Conservation (phyloP, 2,888 invertebrate species). For the Drosophila hawaiiensis region DNA sequence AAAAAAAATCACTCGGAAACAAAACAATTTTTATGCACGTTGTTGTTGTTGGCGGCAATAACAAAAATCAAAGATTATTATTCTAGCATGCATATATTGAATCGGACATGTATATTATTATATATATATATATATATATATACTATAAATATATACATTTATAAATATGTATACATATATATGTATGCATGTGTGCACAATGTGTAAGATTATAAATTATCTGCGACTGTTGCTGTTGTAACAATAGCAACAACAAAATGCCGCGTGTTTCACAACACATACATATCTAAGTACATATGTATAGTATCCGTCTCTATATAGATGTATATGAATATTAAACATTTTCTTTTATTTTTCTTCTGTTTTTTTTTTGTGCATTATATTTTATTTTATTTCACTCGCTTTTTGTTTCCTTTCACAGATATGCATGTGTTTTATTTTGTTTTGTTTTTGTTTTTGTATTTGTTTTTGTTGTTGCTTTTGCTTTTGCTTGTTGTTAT, state of each 20-base stretch:
- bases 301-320: slow-evolving; percentile 9
- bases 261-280: slow-evolving; percentile 64
- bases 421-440: slow-evolving; percentile 47
- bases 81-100: slow-evolving; percentile 3
- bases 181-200: slow-evolving; percentile 19
- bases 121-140: not conserved
- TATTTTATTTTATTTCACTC: slow-evolving; percentile 45
- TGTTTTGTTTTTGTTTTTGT: slow-evolving; percentile 27
- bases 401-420: slow-evolving; percentile 66
- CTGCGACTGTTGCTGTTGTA: slow-evolving; percentile 67
- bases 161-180: slow-evolving; percentile 11
- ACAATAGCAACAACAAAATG: slow-evolving; percentile 48
- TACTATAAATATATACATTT: not conserved
- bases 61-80: slow-evolving; percentile 27
- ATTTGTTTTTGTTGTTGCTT: slow-evolving; percentile 34
- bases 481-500: slow-evolving; percentile 15
- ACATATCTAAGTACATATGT: slow-evolving; percentile 8
- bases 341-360: slow-evolving; percentile 7
- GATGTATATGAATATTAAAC: slow-evolving; percentile 35
- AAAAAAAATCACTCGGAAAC: slow-evolving; percentile 8
- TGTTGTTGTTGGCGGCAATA: slow-evolving; percentile 7
- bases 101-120: not conserved
- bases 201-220: slow-evolving; percentile 74
- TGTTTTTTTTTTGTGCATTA: slow-evolving; percentile 43
- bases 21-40: slow-evolving; percentile 25